These are phyloP conservation scores for Eupelmus urozonus DNA, from an alignment of 2,888 invertebrate species.

Conservation along the genomic window DNA sequence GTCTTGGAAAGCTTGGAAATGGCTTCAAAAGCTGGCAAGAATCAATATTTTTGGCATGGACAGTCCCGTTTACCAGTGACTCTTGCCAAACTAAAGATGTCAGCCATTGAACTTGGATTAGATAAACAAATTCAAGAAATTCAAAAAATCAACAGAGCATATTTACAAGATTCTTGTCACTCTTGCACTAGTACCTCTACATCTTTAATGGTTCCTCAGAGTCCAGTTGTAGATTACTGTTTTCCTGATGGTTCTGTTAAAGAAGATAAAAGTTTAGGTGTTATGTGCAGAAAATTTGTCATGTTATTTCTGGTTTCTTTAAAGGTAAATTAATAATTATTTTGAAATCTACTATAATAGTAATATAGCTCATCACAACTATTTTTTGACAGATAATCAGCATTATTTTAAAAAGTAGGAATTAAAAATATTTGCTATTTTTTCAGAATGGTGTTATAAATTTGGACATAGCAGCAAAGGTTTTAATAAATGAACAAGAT, in stretches of 20 bases:
- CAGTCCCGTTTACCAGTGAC: slow-evolving; percentile 81
- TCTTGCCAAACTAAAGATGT: slow-evolving; percentile 81
- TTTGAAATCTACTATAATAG: slow-evolving; percentile 9
- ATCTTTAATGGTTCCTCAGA: slow-evolving; percentile 61
- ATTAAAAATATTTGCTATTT: slow-evolving; percentile 68
- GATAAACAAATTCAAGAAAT: slow-evolving; percentile 78
- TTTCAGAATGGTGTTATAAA: slow-evolving; percentile 83
- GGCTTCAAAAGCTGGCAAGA: slow-evolving; percentile 83
- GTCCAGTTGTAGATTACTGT: slow-evolving; percentile 61
- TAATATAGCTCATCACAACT: neutral
- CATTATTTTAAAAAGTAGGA: too few relatives aligned
- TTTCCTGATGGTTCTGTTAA: slow-evolving; percentile 76
- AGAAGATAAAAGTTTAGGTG: slow-evolving; percentile 84
- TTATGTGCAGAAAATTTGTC: slow-evolving; percentile 84
- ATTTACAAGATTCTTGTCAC: slow-evolving; percentile 62
- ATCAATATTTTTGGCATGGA: slow-evolving; percentile 85
- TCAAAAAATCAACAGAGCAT: slow-evolving; percentile 65
- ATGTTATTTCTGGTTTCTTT: slow-evolving; percentile 85
- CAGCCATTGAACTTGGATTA: slow-evolving; percentile 79
- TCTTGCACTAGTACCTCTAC: slow-evolving; percentile 56
- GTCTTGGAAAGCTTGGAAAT: slow-evolving; percentile 86
- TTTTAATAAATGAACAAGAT: slow-evolving; percentile 81
- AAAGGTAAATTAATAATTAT: slow-evolving; percentile 76
- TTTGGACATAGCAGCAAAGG: slow-evolving; percentile 83
- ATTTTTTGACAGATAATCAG: neutral